Conservation (phyloP, 2,113 vertebrate genomes). For the Strigops habroptila region DNA sequence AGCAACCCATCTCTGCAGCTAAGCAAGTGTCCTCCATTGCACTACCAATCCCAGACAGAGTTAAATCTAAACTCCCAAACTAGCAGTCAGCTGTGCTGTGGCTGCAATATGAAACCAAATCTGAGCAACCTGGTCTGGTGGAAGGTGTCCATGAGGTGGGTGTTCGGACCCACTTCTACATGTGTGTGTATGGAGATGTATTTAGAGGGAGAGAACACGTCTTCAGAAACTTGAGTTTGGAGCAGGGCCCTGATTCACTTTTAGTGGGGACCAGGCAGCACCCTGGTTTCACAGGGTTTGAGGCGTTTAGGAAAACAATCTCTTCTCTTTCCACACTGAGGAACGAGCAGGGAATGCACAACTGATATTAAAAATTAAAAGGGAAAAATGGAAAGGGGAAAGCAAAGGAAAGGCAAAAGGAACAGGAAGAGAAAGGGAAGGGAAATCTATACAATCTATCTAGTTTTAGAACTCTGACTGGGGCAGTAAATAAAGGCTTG, state of each 20-base stretch:
- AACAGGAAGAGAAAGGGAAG: no score
- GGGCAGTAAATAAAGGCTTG: not conserved
- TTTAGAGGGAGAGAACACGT: not conserved
- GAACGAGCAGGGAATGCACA: not conserved
- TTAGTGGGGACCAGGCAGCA: not conserved
- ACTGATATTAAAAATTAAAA: rapidly evolving
- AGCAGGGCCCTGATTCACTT: not conserved
- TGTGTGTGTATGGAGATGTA: no score
- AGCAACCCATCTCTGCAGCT: not conserved
- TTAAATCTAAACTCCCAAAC: not conserved
- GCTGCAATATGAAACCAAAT: not conserved
- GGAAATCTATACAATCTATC: not conserved
- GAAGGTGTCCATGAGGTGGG: not conserved
- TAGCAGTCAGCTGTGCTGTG: not conserved
- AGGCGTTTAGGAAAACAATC: not conserved
- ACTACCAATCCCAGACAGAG: not conserved
- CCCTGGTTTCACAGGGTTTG: not conserved
- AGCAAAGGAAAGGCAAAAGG: not conserved
- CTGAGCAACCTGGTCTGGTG: not conserved
- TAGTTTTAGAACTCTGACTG: not conserved
- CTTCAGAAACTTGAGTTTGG: not conserved
- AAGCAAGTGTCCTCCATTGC: not conserved
- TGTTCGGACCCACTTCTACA: not conserved
- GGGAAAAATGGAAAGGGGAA: no score
- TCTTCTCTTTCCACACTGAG: not conserved